phyloP scores from a whole-genome alignment of 2,797 vertebrate genomes.

The Apodemus agrarius region DNA sequence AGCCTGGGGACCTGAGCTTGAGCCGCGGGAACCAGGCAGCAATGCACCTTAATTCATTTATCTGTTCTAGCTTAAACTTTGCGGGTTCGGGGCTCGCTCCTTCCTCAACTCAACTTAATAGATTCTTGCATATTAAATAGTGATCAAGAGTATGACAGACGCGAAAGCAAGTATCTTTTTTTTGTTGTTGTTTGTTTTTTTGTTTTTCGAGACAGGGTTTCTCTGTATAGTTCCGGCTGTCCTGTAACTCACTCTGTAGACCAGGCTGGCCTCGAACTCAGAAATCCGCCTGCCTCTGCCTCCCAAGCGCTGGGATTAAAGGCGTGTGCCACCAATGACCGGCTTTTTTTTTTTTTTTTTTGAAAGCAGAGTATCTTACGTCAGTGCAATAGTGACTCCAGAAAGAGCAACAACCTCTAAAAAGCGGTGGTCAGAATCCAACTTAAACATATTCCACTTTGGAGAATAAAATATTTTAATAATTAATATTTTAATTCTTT shows the following conservation, averaged over 20 bases:
- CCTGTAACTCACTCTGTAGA: too few species aligned
- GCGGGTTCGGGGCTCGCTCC: neutral
- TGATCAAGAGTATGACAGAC: neutral
- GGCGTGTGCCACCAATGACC: too few species aligned
- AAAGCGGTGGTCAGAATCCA: neutral
- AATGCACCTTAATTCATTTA: neutral
- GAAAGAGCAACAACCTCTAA: neutral
- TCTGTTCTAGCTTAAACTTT: neutral
- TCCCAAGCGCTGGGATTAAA: too few species aligned
- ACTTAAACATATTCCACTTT: neutral
- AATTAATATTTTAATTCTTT: too few species aligned
- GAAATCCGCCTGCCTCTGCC: too few species aligned
- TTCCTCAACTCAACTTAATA: neutral
- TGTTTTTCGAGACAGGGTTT: too few species aligned
- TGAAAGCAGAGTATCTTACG: neutral
- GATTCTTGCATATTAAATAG: neutral
- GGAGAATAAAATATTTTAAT: neutral
- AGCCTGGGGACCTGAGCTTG: neutral
- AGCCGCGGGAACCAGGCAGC: neutral
- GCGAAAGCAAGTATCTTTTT: too few species aligned
- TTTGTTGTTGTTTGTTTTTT: too few species aligned
- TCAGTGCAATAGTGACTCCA: neutral
- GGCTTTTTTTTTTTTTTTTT: too few species aligned
- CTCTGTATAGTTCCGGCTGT: too few species aligned
- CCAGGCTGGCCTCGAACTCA: too few species aligned